Percentiles rank a stretch among this genome's conserved stretches.
Evolutionary conservation across 2,888 invertebrate genomes (phyloP).

Genomic region (Xiphydria camelus): DNA sequence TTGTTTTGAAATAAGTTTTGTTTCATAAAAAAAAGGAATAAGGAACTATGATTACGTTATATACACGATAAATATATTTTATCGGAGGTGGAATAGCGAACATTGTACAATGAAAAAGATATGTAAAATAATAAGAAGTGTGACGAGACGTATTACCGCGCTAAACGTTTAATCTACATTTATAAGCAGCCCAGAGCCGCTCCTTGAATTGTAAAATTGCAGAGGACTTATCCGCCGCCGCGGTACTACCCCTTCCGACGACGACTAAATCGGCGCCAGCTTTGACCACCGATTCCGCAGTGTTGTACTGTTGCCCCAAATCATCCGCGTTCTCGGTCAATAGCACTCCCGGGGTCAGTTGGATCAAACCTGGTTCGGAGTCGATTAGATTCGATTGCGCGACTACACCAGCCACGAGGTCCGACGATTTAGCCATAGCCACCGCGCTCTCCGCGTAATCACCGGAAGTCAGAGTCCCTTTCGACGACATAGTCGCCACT

Average conservation of each 20-base stretch:
- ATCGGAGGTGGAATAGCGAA: too few species aligned
- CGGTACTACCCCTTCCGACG: constrained; percentile 89
- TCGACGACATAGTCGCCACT: constrained; percentile 86
- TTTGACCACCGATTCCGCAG: constrained; percentile 79
- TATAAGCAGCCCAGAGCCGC: constrained; percentile 73
- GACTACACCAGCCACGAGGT: constrained; percentile 86
- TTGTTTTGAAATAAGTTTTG: too few species aligned
- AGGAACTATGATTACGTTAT: too few species aligned
- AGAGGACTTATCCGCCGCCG: constrained; percentile 67
- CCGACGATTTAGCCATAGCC: constrained; percentile 71
- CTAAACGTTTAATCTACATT: constrained; percentile 60
- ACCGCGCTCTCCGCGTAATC: constrained; percentile 71
- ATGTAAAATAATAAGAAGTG: too few species aligned
- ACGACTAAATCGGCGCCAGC: constrained; percentile 91
- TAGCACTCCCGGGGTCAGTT: constrained; percentile 92
- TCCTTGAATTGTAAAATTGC: constrained; percentile 74
- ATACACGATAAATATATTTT: too few species aligned
- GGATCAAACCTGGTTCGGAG: constrained; percentile 75
- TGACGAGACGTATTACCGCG: too few species aligned
- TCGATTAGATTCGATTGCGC: constrained; percentile 79
- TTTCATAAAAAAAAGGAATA: too few species aligned
- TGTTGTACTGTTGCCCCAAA: constrained; percentile 86
- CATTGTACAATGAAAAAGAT: too few species aligned
- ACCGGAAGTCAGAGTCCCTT: constrained; percentile 66
- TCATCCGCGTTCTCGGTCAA: constrained; percentile 71